Conservation (phyloP, 2,888 invertebrate genomes). For the Cephus nigrinus region DNA sequence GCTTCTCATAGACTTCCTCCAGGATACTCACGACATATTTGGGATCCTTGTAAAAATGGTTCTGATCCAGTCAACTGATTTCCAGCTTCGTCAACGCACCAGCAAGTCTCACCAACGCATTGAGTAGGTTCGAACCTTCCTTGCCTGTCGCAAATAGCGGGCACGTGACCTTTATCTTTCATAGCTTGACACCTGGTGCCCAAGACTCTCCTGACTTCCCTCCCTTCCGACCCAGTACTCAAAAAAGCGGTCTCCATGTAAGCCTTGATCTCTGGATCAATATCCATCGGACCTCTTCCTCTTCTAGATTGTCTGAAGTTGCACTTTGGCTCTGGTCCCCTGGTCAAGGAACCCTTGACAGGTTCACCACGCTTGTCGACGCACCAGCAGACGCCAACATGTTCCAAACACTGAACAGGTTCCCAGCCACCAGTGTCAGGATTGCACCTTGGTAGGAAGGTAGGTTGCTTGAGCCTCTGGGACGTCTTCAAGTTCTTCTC, state of each 20-base stretch:
- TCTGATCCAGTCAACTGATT: slow-evolving; percentile 75
- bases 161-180: slow-evolving; percentile 65
- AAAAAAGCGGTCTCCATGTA: slow-evolving; percentile 53
- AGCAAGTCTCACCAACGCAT: slow-evolving; percentile 78
- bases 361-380: slow-evolving; percentile 85
- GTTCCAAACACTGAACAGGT: slow-evolving; percentile 82
- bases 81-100: slow-evolving; percentile 90
- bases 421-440: slow-evolving; percentile 81
- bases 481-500: slow-evolving; percentile 82
- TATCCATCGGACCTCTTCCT: slow-evolving; percentile 51
- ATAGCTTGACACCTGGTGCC: slow-evolving; percentile 71
- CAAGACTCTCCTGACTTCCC: slow-evolving; percentile 62
- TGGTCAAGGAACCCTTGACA: slow-evolving; percentile 81
- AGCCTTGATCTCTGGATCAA: slow-evolving; percentile 52
- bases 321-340: slow-evolving; percentile 81
- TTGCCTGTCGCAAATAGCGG: slow-evolving; percentile 74
- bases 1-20: neutral
- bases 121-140: slow-evolving; percentile 82
- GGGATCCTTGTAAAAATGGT: slow-evolving; percentile 72
- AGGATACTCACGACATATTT: slow-evolving; percentile 69
- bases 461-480: slow-evolving; percentile 78
- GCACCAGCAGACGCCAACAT: slow-evolving; percentile 88
- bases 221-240: slow-evolving; percentile 44
- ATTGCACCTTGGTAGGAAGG: slow-evolving; percentile 84
- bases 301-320: slow-evolving; percentile 83